Base-by-base conservation (phyloP, 2,797 vertebrate genomes). In the Pteropus rufus region DNA sequence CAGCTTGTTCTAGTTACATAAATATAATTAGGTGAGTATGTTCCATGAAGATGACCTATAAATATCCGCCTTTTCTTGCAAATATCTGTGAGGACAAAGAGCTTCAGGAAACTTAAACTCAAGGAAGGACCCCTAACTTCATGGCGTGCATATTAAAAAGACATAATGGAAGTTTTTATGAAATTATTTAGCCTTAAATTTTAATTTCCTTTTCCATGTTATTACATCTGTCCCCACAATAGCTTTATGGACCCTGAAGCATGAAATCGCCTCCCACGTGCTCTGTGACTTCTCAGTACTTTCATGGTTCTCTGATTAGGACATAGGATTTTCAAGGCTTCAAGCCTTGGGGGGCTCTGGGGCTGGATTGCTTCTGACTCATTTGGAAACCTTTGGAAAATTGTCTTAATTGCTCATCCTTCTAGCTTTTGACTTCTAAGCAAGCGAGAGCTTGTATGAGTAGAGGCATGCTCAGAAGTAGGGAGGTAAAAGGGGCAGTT, bases 311-410 rank as follows among this genome's bases (percentile, higher is more conserved):
- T 95, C 95, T 91, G 36, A 80, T 39, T 56, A 52, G 88, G 56
- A 79, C 29, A 29, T 15, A 39, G 23, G 92, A 44, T 70, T 91
- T 90, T 89, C 41, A 31, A 73, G 46, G 49, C 86, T 91, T 95
- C 64, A 86, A 64, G 26, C 70, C 29, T 72, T 49, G 29, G n/a
- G 67, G 72, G 70, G 70, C 65, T 34, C 64, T 46, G 46, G 10
- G 70, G 79, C 89, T 89, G 52, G 16, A 34, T 94, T 70, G 46
- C 34, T 85, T 94, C 67, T 21, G 31, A 77, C 23, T 81, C 75
- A 91, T 58, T 95, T 84, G 44, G 73, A 91, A 94, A 83, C 29
- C 82, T 91, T 81, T 91, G 82, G 75, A 67, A 91, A 92, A 69
- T 69, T 16, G 3, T 80, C 93, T 80, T 80, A n/a, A 90, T 82